A percentile compares a stretch with the other conserved stretches of the same genome.
These are phyloP conservation scores for Vespertilio murinus DNA, from an alignment of 2,797 vertebrate genomes.

Conservation along the genomic window DNA sequence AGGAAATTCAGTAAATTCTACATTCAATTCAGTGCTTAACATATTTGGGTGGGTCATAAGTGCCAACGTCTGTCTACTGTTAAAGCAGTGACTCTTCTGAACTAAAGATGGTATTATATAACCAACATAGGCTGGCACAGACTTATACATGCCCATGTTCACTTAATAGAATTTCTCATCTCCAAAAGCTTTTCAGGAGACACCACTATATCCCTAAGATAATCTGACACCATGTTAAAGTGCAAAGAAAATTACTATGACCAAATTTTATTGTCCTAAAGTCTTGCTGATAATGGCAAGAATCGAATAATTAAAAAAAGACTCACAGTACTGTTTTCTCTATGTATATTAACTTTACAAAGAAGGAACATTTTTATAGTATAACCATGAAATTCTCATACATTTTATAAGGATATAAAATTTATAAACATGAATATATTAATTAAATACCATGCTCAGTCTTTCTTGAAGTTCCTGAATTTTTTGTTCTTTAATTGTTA, in stretches of 20 bases:
- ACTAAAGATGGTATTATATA: background rate
- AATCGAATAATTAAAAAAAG: background rate
- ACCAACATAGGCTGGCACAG: background rate
- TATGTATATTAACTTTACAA: conserved; percentile 27
- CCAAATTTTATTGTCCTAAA: conserved; percentile 13
- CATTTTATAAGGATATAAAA: conserved; percentile 23
- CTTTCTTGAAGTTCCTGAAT: conserved; percentile 90
- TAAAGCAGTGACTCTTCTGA: conserved; percentile 8
- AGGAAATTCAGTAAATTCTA: conserved; percentile 51
- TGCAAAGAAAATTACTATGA: conserved; percentile 30
- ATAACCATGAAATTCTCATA: conserved; percentile 31
- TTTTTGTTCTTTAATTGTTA: conserved; percentile 87
- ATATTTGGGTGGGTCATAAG: background rate
- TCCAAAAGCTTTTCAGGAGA: conserved; percentile 19
- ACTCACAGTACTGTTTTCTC: conserved; percentile 47
- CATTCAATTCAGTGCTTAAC: conserved; percentile 8
- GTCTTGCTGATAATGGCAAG: conserved; percentile 13
- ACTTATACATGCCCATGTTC: background rate
- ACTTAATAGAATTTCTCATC: conserved; percentile 28
- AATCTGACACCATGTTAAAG: background rate
- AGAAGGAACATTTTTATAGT: conserved; percentile 23
- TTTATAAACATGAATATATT: conserved; percentile 52
- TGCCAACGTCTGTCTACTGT: background rate
- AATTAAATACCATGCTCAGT: conserved; percentile 88
- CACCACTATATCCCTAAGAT: background rate